Evolutionary conservation across 92 coral and sea anemone genomes (phyloP).

Genomic region (Phenganax stokvisi): DNA sequence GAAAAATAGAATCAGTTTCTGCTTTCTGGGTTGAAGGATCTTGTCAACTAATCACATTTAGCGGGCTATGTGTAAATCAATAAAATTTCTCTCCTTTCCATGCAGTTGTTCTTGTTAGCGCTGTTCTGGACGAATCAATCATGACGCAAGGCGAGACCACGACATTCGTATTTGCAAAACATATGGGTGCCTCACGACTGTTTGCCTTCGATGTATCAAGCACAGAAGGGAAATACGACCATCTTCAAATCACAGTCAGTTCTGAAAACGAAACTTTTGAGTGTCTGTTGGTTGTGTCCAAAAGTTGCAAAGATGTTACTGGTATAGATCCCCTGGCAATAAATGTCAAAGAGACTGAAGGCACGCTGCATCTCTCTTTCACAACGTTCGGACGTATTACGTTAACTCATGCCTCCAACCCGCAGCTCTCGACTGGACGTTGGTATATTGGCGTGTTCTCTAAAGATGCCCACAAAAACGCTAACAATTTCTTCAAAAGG

Average conservation of each 20-base stretch:
- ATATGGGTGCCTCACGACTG: constrained; percentile 61
- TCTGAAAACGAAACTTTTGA: constrained; percentile 54
- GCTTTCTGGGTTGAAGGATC: too few species aligned
- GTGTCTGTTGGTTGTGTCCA: constrained; percentile 66
- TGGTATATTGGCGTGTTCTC: constrained; percentile 81
- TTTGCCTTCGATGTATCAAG: constrained; percentile 58
- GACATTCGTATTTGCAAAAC: constrained; percentile 45
- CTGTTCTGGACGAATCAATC: constrained; percentile 62
- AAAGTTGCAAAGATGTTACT: constrained; percentile 53
- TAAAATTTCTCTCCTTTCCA: constrained; percentile 13
- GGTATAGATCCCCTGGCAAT: constrained; percentile 35
- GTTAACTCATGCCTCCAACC: constrained; percentile 71
- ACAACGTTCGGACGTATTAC: constrained; percentile 75
- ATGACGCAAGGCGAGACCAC: constrained; percentile 53
- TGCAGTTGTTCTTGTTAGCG: constrained; percentile 46
- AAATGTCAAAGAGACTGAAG: constrained; percentile 10
- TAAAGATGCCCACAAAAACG: constrained; percentile 32
- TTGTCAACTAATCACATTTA: too few species aligned
- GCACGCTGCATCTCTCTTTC: constrained; percentile 58
- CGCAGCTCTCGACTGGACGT: constrained; percentile 68
- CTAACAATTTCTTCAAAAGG: constrained; percentile 32
- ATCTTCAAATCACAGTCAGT: constrained; percentile 61
- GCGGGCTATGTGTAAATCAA: too few species aligned
- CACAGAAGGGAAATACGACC: constrained; percentile 48
- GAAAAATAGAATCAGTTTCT: too few species aligned